A percentile compares a stretch with the other conserved stretches of the same genome.
Conservation (phyloP, 2,113 vertebrate genomes). For the Laticauda colubrina region DNA sequence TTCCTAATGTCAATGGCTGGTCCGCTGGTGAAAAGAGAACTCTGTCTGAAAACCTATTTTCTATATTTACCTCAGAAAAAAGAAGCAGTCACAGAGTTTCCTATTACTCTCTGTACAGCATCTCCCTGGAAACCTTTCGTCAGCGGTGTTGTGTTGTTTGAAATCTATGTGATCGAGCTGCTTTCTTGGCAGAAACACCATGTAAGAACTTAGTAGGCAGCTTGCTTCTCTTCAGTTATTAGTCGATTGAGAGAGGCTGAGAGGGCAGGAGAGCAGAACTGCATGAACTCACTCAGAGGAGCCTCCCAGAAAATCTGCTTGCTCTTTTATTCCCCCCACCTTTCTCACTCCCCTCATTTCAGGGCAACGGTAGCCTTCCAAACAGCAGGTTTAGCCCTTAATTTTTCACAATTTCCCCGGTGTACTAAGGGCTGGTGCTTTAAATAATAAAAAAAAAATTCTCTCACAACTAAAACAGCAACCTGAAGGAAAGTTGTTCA, state of each 20-base stretch:
- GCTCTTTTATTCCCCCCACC: background rate
- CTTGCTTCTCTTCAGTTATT: background rate
- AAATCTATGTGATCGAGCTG: background rate
- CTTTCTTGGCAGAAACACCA: constrained; percentile 18
- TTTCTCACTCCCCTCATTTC: background rate
- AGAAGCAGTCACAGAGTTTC: background rate
- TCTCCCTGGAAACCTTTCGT: constrained; percentile 10
- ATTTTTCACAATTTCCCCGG: background rate
- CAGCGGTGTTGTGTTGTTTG: constrained; percentile 6
- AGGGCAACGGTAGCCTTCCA: background rate
- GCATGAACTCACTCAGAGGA: background rate
- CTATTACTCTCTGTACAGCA: background rate
- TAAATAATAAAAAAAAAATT: too few species aligned
- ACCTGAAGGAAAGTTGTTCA: background rate
- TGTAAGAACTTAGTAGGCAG: background rate
- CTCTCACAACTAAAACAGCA: background rate
- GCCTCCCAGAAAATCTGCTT: background rate
- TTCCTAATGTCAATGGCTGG: background rate
- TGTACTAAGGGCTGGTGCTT: background rate
- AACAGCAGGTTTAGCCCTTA: background rate
- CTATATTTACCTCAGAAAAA: background rate
- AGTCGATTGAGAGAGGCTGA: constrained; percentile 11
- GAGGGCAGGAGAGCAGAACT: background rate
- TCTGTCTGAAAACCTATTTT: background rate
- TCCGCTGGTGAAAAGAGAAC: background rate